phyloP scores from a whole-genome alignment of 2,113 vertebrate genomes.

The Narcine bancroftii region DNA sequence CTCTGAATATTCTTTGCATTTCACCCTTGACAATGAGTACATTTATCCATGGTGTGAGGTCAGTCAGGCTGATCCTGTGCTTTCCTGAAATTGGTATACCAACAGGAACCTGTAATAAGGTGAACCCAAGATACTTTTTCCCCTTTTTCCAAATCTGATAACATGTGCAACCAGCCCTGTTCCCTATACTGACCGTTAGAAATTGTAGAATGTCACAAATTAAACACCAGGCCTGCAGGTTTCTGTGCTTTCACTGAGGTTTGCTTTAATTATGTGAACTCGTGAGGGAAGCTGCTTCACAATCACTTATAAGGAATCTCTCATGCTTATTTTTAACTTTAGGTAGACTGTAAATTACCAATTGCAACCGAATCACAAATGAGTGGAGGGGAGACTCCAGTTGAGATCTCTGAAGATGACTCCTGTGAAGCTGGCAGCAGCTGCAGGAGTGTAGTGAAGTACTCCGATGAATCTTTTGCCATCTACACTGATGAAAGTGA shows the following conservation, averaged over 20 bases:
- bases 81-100: not conserved
- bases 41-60: not conserved
- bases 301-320: not conserved
- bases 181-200: too few species aligned
- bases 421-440: not conserved
- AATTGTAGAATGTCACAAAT: too few species aligned
- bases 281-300: not conserved
- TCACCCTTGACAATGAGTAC: not conserved
- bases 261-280: not conserved
- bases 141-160: not conserved
- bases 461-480: constrained; percentile 42
- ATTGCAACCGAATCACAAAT: not conserved
- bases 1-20: too few species aligned
- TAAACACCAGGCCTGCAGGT: too few species aligned
- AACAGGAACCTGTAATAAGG: not conserved
- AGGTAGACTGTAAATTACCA: not conserved
- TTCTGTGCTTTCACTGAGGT: not conserved
- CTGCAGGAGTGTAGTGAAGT: constrained; percentile 28
- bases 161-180: not conserved
- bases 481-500: constrained; percentile 36
- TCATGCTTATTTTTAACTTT: not conserved
- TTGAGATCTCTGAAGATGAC: not conserved
- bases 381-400: not conserved
- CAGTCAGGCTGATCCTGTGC: not conserved
- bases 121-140: not conserved